A percentile compares a stretch with the other conserved stretches of the same genome.
phyloP scores from a whole-genome alignment of 2,797 vertebrate species.

The Anguilla megastoma region DNA sequence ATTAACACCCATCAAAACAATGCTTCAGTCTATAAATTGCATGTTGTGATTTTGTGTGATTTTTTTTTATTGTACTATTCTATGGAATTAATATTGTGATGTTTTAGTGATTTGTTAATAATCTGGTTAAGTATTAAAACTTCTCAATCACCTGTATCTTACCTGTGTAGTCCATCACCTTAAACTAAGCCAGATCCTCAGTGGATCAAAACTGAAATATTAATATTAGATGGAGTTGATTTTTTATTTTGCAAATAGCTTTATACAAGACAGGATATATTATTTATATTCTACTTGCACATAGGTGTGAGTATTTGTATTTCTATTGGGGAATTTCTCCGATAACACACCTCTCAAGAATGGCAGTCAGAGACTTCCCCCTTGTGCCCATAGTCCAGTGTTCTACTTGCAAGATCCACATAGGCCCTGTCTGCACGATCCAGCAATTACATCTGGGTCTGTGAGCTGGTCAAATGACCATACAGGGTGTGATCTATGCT shows the following conservation, averaged over 20 bases:
- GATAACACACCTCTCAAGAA: background rate
- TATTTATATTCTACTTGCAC: background rate
- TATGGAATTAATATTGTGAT: background rate
- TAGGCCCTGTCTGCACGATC: background rate
- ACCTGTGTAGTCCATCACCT: background rate
- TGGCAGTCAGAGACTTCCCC: background rate
- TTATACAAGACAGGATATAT: background rate
- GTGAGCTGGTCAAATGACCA: background rate
- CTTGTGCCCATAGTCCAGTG: background rate
- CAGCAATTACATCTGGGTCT: background rate
- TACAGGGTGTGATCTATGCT: background rate
- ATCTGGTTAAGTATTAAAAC: background rate
- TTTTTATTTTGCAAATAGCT: background rate
- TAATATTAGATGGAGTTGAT: background rate
- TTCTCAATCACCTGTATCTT: background rate
- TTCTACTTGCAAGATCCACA: background rate
- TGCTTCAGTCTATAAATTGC: background rate
- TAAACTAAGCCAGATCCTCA: background rate
- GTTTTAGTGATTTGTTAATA: background rate
- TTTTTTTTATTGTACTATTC: background rate
- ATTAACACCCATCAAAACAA: background rate
- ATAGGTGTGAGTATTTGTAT: background rate
- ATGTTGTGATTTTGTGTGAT: background rate
- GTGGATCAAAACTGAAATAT: too few relatives aligned
- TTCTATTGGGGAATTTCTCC: background rate